Evolutionary conservation across 2,113 vertebrate species (phyloP).

Genomic region (Calyptomena viridis): DNA sequence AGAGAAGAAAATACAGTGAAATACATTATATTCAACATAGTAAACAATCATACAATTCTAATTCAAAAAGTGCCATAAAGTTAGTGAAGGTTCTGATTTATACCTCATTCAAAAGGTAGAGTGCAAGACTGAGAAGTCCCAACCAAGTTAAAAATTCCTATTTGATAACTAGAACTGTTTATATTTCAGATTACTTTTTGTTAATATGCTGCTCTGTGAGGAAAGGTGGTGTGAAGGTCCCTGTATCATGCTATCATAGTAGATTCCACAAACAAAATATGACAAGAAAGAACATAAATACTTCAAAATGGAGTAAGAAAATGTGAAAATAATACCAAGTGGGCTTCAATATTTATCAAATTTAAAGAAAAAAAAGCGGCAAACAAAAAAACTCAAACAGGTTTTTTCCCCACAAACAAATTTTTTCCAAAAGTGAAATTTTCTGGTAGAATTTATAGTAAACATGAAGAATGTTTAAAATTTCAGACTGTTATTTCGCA

Average conservation of each 20-base stretch:
- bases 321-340: not conserved
- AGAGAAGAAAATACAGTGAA: not conserved
- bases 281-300: not conserved
- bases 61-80: not conserved
- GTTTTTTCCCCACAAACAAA: not conserved
- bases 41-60: not conserved
- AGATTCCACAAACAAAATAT: not conserved
- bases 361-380: fast-evolving
- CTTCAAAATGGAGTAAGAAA: not conserved
- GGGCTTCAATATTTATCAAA: not conserved
- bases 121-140: not conserved
- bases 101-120: not conserved
- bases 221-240: not conserved
- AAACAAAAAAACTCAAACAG: too few relatives aligned
- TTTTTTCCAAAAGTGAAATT: not conserved
- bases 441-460: not conserved
- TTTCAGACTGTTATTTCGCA: not conserved
- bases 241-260: not conserved
- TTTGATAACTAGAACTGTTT: not conserved
- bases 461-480: not conserved
- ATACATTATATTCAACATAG: not conserved
- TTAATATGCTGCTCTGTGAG: not conserved
- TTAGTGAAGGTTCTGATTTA: not conserved
- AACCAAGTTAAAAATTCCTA: not conserved
- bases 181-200: not conserved